Percentiles rank a stretch among this genome's conserved stretches.
These are phyloP conservation scores for Motacilla tschutschensis DNA, from an alignment of 2,113 vertebrate species.

Conservation along the genomic window DNA sequence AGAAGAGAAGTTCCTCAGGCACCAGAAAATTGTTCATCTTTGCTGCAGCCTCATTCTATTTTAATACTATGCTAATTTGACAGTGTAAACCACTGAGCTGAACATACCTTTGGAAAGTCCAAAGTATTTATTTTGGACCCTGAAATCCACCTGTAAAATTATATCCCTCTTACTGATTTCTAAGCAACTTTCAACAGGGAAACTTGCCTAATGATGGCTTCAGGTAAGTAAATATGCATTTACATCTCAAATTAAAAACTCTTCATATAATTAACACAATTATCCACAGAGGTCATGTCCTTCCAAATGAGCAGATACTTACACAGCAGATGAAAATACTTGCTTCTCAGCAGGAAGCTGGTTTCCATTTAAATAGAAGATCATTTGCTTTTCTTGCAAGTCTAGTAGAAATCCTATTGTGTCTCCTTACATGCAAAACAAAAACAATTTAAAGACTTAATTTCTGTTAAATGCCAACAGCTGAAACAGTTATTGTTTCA, in stretches of 20 bases:
- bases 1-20: background rate
- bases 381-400: conserved; percentile 97
- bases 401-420: conserved; percentile 95
- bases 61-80: background rate
- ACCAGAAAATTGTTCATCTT: background rate
- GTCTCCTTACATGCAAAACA: conserved; percentile 82
- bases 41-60: background rate
- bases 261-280: background rate
- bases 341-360: conserved; percentile 96
- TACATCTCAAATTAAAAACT: background rate
- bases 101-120: background rate
- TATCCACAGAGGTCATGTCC: background rate
- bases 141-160: conserved; percentile 1
- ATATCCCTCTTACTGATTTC: background rate
- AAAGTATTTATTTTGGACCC: background rate
- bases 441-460: conserved; percentile 20
- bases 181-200: background rate
- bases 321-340: conserved; percentile 96
- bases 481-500: background rate
- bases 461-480: background rate
- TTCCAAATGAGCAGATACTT: conserved; percentile 65
- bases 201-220: background rate
- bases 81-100: background rate
- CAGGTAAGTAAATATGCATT: background rate
- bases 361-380: conserved; percentile 96